Conservation (phyloP, 1,140 invertebrate species). For the Mizuhopecten yessoensis region DNA sequence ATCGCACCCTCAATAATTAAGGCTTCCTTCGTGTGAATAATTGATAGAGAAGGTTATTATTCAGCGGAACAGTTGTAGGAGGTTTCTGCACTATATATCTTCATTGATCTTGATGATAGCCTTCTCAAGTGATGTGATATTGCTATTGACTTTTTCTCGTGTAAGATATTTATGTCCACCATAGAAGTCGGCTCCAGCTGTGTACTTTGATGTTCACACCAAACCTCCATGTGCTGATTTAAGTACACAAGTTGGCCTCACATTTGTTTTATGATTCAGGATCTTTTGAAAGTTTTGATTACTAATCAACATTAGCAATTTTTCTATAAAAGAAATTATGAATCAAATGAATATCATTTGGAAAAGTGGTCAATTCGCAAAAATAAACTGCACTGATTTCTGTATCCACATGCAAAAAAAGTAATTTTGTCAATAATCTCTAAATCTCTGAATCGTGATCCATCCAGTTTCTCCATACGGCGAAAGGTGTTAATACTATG, state of each 20-base stretch:
- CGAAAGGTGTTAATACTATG: not conserved
- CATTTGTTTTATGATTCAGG: too few relatives aligned
- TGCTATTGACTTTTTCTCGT: not conserved
- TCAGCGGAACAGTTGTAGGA: not conserved
- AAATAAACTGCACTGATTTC: too few relatives aligned
- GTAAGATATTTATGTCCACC: not conserved
- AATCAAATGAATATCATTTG: not conserved
- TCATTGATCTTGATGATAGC: not conserved
- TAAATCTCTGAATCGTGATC: not conserved
- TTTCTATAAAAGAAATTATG: too few relatives aligned
- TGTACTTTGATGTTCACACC: not conserved
- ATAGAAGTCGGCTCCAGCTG: not conserved
- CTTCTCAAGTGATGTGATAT: not conserved
- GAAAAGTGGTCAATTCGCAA: not conserved
- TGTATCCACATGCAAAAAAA: too few relatives aligned
- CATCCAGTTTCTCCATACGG: not conserved
- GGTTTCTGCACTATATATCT: not conserved
- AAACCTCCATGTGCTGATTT: not conserved
- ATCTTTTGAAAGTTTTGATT: not conserved
- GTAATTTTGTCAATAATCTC: too few relatives aligned
- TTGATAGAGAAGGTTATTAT: not conserved
- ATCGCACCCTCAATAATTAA: not conserved
- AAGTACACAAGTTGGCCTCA: not conserved
- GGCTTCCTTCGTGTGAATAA: conserved; percentile 5
- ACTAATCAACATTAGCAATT: not conserved